Conservation (phyloP, 1,140 invertebrate genomes). For the Ectropis grisescens region DNA sequence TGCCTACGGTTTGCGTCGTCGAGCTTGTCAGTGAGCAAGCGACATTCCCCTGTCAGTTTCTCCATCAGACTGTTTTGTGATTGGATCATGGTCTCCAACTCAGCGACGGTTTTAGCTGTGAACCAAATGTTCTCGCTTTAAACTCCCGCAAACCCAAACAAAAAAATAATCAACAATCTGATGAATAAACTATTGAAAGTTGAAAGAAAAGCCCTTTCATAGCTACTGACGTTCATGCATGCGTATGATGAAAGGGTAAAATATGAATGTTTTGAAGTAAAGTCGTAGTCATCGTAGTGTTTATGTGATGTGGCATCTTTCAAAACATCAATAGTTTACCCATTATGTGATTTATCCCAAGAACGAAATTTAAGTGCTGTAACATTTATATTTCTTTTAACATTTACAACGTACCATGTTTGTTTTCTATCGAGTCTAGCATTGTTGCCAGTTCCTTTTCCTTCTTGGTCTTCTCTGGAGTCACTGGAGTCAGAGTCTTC, state of each 20-base stretch:
- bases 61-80: constrained; percentile 90
- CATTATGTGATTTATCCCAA: constrained; percentile 25
- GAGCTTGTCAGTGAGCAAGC: constrained; percentile 86
- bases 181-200: constrained; percentile 76
- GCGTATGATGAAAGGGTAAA: constrained; percentile 59
- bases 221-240: constrained; percentile 50
- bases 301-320: constrained; percentile 26
- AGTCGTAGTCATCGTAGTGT: constrained; percentile 7
- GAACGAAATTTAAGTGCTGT: neutral
- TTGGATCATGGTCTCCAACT: constrained; percentile 87
- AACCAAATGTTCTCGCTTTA: constrained; percentile 52
- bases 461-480: constrained; percentile 69
- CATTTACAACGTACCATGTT: constrained; percentile 78
- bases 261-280: constrained; percentile 62
- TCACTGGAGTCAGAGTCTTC: constrained; percentile 56
- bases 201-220: constrained; percentile 52
- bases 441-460: constrained; percentile 80
- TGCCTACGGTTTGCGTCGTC: constrained; percentile 85
- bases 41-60: constrained; percentile 87
- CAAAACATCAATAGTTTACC: constrained; percentile 74
- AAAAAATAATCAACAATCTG: constrained; percentile 71
- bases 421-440: constrained; percentile 83
- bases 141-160: constrained; percentile 14
- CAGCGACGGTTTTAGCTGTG: constrained; percentile 85
- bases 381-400: too few relatives aligned